phyloP scores from a whole-genome alignment of 2,888 invertebrate genomes.

The Danaus chrysippus region DNA sequence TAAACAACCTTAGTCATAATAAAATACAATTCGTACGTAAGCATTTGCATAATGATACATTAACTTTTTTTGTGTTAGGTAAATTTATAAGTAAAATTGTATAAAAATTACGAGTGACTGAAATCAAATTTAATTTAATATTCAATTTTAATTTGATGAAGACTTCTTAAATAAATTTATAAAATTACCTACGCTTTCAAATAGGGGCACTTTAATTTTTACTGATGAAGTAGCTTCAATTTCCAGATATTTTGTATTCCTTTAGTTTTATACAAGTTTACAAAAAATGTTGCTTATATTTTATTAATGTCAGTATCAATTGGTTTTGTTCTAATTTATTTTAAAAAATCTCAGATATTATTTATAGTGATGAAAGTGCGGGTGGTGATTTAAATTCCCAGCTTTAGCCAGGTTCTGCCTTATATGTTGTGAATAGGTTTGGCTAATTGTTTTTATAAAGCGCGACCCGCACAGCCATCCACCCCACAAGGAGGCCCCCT shows the following conservation, averaged over 20 bases:
- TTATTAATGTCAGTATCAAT: neutral
- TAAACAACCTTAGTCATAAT: too few species aligned
- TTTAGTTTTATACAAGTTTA: neutral
- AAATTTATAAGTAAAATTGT: conserved; percentile 20
- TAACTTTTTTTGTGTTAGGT: neutral
- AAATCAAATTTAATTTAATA: conserved; percentile 29
- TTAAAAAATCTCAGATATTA: too few species aligned
- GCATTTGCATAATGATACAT: neutral
- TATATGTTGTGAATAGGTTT: too few species aligned
- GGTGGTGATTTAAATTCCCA: too few species aligned
- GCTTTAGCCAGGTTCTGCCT: too few species aligned
- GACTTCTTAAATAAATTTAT: conserved; percentile 25
- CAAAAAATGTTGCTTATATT: neutral
- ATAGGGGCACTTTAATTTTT: conserved; percentile 26
- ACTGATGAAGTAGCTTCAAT: conserved; percentile 23
- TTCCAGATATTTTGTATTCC: conserved; percentile 9
- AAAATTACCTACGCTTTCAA: conserved; percentile 23
- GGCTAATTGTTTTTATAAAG: too few species aligned
- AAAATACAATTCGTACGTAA: too few species aligned
- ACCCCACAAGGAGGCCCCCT: too few species aligned
- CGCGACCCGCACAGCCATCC: too few species aligned
- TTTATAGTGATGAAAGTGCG: too few species aligned
- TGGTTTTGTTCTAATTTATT: neutral
- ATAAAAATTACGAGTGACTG: conserved; percentile 17
- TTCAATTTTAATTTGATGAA: conserved; percentile 22